Evolutionary conservation across 2,113 vertebrate species (phyloP), one percentile per base, ranked within the genome.

Genomic region (Syngnathus typhle): DNA sequence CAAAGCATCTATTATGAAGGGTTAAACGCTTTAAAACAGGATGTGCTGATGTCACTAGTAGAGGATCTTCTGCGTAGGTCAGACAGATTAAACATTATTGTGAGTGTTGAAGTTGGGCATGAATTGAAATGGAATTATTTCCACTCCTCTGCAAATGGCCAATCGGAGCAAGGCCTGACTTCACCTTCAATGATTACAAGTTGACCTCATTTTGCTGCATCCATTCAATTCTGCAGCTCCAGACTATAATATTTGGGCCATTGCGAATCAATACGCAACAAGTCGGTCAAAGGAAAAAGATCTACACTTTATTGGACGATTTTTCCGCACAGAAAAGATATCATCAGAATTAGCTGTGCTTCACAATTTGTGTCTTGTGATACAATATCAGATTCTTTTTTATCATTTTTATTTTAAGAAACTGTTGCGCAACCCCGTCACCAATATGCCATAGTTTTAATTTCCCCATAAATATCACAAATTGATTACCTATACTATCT

Each of bases 21-120:
- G 44, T 1, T 68, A 68, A 32, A 47, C 47, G 39, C 18, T 44
- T 70, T 27, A n/a, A 32, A 47, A 71, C 43, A 67, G 16, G 68
- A 65, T 44, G 63, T 6, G 44, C 37, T 10, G 37, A 67, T 62
- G 62, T 74, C 64, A 47, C 52, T 49, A 6, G 62, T 36, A 12
- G 6, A 44, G 64, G 27, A 55, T 38, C 49, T 23, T 62, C 36
- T 58, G 56, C 56, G 4, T 19, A 56, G 7, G 59, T 61, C 60
- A 61, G 10, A 23, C 19, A 13, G 10, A 61, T 41, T 41, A 43
- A 5, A n/a, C 19, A 5, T 41, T 10, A 3, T 56, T 52, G 13
- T 36, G 55, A 16, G 27, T 16, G 6, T 16, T 6, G 13, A 9
- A 21, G 12, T 27, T 32, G 54, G 54, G 10, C 4, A 49, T 12